Evolutionary conservation across 1,140 invertebrate genomes (phyloP).

Genomic region (Phthorimaea operculella): DNA sequence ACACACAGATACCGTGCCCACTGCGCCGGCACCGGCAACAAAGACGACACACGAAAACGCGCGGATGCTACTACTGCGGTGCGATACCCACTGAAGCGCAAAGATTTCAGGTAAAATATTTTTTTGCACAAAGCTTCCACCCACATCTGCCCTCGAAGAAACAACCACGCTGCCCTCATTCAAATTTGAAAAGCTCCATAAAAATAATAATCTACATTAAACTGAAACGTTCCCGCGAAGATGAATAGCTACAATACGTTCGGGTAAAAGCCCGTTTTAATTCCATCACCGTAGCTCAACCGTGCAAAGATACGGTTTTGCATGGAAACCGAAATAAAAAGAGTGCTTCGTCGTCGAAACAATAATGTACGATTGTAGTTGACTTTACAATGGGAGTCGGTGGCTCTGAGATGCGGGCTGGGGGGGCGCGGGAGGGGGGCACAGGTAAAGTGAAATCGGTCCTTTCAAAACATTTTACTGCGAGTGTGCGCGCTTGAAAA

Average conservation of each 20-base stretch:
- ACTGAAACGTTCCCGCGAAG: constrained; percentile 15
- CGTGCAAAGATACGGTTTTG: constrained; percentile 51
- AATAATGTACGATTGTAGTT: constrained; percentile 64
- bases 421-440: constrained; percentile 9
- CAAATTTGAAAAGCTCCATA: constrained; percentile 12
- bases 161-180: not conserved
- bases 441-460: constrained; percentile 54
- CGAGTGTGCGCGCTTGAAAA: constrained; percentile 31
- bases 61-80: too few relatives aligned
- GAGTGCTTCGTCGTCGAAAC: constrained; percentile 47
- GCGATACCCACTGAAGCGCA: too few relatives aligned
- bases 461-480: constrained; percentile 65
- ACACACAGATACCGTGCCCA: not conserved
- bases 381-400: constrained; percentile 48
- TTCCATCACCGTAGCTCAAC: constrained; percentile 54
- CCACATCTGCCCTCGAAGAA: too few relatives aligned
- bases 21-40: not conserved
- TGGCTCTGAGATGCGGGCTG: constrained; percentile 35
- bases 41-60: too few relatives aligned
- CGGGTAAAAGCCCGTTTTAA: constrained; percentile 52
- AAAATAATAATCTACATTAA: constrained; percentile 22
- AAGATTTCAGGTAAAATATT: too few relatives aligned
- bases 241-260: constrained; percentile 27
- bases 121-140: too few relatives aligned
- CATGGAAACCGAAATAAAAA: constrained; percentile 52